Conservation (phyloP, 2,888 invertebrate genomes). For the Kuschelorhynchus macadamiae region DNA sequence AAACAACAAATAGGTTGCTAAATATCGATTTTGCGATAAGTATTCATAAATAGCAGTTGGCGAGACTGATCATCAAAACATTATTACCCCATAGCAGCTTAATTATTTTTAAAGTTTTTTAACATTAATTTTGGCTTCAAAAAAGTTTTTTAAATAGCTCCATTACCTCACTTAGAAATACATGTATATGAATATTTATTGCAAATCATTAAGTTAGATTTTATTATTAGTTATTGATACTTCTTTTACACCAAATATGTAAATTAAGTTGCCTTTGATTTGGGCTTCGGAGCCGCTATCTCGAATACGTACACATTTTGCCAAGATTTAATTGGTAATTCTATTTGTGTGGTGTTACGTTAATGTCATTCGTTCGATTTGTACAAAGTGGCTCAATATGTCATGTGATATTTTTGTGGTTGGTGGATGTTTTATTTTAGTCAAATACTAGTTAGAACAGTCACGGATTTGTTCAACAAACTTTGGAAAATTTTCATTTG, state of each 20-base stretch:
- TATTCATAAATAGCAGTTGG: slow-evolving; percentile 56
- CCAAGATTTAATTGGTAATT: slow-evolving; percentile 41
- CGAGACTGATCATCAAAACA: slow-evolving; percentile 57
- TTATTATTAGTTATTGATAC: background rate
- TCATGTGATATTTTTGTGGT: slow-evolving; percentile 70
- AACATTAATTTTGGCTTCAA: no score
- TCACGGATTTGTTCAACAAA: no score
- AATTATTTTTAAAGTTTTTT: no score
- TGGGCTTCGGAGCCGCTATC: slow-evolving; percentile 58
- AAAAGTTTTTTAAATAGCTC: no score
- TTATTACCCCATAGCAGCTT: background rate
- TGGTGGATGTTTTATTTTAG: slow-evolving; percentile 62
- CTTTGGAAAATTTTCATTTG: no score
- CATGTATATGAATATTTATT: slow-evolving; percentile 47
- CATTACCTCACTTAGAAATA: no score
- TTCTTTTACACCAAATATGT: slow-evolving; percentile 56
- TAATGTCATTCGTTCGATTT: slow-evolving; percentile 60
- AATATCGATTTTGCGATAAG: slow-evolving; percentile 54
- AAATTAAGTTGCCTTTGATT: slow-evolving; percentile 56
- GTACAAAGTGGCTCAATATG: slow-evolving; percentile 67
- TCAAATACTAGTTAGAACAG: slow-evolving; percentile 20
- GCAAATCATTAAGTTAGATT: slow-evolving; percentile 9
- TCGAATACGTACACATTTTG: slow-evolving; percentile 66
- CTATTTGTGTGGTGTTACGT: slow-evolving; percentile 51
- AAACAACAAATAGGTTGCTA: slow-evolving; percentile 40